phyloP scores from a whole-genome alignment of 2,888 invertebrate species.

The Apocheima hispidaria region DNA sequence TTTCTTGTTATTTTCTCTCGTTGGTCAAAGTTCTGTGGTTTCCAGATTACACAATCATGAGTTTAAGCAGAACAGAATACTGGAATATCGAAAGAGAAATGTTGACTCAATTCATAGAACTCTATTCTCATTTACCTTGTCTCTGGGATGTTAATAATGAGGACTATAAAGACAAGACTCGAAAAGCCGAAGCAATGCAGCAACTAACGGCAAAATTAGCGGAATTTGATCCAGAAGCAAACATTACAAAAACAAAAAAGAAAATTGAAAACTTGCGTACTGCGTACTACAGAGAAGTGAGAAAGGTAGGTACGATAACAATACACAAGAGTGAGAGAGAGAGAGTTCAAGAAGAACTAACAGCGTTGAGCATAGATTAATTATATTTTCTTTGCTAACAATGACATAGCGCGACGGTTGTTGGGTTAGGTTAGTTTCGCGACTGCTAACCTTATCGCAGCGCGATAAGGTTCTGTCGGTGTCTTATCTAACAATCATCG shows the following conservation, averaged over 20 bases:
- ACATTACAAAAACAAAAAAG: neutral
- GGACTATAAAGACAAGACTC: neutral
- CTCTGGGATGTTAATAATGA: neutral
- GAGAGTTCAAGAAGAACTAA: too few relatives aligned
- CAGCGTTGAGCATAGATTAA: too few relatives aligned
- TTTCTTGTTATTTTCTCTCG: too few relatives aligned
- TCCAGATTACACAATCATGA: too few relatives aligned
- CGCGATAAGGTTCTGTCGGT: too few relatives aligned
- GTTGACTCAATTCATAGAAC: neutral
- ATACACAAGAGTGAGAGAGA: too few relatives aligned
- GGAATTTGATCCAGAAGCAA: neutral
- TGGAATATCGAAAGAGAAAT: neutral
- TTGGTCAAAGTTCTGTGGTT: too few relatives aligned
- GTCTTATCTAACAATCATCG: too few relatives aligned
- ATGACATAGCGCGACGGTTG: too few relatives aligned
- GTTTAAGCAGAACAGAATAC: neutral
- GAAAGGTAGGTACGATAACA: neutral
- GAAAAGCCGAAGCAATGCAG: neutral
- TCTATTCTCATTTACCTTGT: neutral
- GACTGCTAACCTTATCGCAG: too few relatives aligned
- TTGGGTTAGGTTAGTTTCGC: too few relatives aligned
- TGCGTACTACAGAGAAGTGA: neutral
- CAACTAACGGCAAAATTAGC: neutral
- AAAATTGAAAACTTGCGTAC: neutral
- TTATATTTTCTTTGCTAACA: too few relatives aligned